These are phyloP conservation scores for Berghia stephanieae DNA, from an alignment of 1,140 invertebrate genomes.

Conservation along the genomic window DNA sequence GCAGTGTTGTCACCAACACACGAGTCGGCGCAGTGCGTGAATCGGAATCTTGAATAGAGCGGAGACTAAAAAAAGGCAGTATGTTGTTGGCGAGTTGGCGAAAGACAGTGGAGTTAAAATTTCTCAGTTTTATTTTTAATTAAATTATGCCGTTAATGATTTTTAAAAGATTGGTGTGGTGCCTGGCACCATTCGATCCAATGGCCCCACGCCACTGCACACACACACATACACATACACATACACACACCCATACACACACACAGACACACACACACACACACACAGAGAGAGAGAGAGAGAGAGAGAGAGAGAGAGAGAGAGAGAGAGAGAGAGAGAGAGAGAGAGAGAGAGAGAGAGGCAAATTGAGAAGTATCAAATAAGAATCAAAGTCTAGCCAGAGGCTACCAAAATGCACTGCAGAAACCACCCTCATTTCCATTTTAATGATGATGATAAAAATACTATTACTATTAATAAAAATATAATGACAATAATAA, in stretches of 20 bases:
- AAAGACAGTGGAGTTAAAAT: background rate
- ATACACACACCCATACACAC: conserved; percentile 12
- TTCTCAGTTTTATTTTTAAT: background rate
- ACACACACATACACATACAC: conserved; percentile 1
- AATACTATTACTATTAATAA: no score
- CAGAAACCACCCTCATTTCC: no score
- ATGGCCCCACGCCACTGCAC: background rate
- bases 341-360: conserved; percentile 8
- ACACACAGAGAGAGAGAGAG: background rate
- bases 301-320: conserved; percentile 8
- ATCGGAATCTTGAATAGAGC: background rate
- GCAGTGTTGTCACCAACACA: no score
- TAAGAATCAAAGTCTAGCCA: no score
- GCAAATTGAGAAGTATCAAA: background rate
- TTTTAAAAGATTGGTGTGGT: background rate
- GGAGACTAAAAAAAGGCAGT: background rate
- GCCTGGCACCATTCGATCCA: background rate
- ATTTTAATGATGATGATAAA: no score
- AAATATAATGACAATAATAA: no score
- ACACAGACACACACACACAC: conserved; percentile 1
- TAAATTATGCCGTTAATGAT: background rate
- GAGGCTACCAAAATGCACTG: no score
- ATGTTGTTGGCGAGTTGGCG: background rate
- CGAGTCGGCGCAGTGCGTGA: no score
- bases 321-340: background rate